Base-by-base conservation (phyloP, 2,797 vertebrate species). In the Lepidocolaptes lacrymiger region DNA sequence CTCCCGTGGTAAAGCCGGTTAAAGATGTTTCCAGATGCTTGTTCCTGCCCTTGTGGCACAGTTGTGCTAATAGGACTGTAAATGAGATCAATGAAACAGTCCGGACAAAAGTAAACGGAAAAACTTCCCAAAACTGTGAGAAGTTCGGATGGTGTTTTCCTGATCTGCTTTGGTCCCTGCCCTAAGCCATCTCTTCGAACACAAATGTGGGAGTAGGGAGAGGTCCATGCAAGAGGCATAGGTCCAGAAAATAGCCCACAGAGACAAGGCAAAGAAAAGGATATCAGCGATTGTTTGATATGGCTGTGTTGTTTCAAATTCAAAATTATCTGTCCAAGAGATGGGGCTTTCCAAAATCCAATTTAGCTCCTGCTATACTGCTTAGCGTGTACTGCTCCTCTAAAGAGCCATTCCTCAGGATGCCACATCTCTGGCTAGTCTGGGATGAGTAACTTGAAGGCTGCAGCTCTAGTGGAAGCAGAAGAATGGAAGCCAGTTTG, bases 161-260 rank as follows among this genome's bases (percentile, higher is more conserved):
- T 19, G 12, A 16, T 41, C 19, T 32, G 15, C 49, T 93, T 58
- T n/a, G 28, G 14, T 6, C 24, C 4, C 16, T 28, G 5, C 20
- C 12, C 36, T 82, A 51, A 3, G 43, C 6, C 37, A 5, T 54
- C 27, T 49, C 66, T 52, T 2, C 27, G 49, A 69, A 79, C 5
- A 4, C 49, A 54, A 39, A 22, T 11, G n/a, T 72, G 32, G 21
- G 32, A 85, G 30, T 18, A 17, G 32, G 20, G 7, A 30, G 23
- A 59, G 2, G 7, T 36, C 10, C 1, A 0, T 58, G 52, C 32
- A 16, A 36, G 39, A 34, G 8, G 24, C 17, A 14, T 14, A 24
- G 19, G n/a, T 48, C 7, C 4, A 24, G 21, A 22, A 26, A 51
- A 58, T 58, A 49, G 2, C 0, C 0, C 15, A 26, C 6, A 14